Evolutionary conservation across 2,888 invertebrate species (phyloP).

Genomic region (Tholera decimalis): DNA sequence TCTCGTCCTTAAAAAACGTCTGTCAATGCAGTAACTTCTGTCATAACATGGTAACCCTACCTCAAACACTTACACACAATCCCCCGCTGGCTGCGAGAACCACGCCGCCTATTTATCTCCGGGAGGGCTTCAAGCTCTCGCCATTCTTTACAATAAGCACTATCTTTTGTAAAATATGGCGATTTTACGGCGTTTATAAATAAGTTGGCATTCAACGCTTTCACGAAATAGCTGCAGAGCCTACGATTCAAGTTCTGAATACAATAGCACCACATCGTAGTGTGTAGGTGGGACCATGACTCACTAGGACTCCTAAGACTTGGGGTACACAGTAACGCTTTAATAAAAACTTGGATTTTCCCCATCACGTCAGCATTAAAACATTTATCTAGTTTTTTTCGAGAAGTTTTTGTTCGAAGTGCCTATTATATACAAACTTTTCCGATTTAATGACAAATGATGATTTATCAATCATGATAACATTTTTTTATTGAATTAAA

Average conservation of each 20-base stretch:
- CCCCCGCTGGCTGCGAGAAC: conserved; percentile 48
- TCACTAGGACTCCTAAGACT: conserved; percentile 56
- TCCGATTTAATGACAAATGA: not conserved
- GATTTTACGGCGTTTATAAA: conserved; percentile 57
- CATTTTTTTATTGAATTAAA: not conserved
- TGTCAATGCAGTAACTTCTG: not conserved
- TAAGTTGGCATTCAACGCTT: conserved; percentile 66
- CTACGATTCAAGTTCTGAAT: conserved; percentile 64
- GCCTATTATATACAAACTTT: not conserved
- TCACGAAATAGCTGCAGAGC: conserved; percentile 64
- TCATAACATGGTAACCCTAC: conserved; percentile 10
- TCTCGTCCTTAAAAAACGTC: no score
- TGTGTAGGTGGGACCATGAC: conserved; percentile 66
- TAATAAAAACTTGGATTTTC: not conserved
- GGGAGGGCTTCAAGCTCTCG: conserved; percentile 49
- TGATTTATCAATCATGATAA: no score
- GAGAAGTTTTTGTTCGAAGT: not conserved
- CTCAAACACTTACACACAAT: conserved; percentile 33
- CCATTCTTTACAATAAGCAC: conserved; percentile 49
- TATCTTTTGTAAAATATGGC: conserved; percentile 52
- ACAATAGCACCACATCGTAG: conserved; percentile 65
- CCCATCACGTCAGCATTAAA: not conserved
- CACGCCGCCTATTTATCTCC: conserved; percentile 53
- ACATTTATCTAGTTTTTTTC: not conserved
- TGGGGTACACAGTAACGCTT: conserved; percentile 24